phyloP scores from a whole-genome alignment of 1,140 invertebrate genomes.

The Stenopsyche tienmushanensis region DNA sequence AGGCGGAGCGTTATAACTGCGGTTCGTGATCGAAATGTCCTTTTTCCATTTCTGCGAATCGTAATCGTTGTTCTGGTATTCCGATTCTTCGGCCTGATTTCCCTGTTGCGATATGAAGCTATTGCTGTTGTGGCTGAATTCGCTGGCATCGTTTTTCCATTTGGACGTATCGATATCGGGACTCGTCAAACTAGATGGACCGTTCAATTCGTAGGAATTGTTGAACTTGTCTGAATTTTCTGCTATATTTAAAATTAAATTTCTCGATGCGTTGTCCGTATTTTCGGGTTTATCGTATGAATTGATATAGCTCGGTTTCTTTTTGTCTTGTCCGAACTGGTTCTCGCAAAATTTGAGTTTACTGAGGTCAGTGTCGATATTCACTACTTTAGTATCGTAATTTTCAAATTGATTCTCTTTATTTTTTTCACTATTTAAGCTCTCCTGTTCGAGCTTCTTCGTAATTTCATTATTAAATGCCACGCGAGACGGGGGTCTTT shows the following conservation, averaged over 20 bases:
- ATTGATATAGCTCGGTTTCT: not conserved
- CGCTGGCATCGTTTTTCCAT: constrained; percentile 31
- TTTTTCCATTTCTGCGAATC: constrained; percentile 30
- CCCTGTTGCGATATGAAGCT: not conserved
- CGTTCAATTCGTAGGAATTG: constrained; percentile 1
- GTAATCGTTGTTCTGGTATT: no score
- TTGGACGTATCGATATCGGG: not conserved
- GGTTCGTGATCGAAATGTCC: constrained; percentile 43
- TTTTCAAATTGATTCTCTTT: not conserved
- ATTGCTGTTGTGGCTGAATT: not conserved
- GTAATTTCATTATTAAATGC: not conserved
- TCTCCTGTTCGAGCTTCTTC: not conserved
- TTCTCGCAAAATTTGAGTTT: not conserved
- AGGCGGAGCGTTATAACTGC: constrained; percentile 56
- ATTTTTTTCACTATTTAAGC: not conserved
- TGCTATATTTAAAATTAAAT: not conserved
- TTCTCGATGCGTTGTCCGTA: not conserved
- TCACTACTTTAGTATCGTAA: not conserved
- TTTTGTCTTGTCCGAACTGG: not conserved
- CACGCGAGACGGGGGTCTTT: not conserved
- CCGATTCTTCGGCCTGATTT: no score
- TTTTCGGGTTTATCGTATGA: not conserved
- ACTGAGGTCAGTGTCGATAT: not conserved
- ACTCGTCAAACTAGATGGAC: not conserved
- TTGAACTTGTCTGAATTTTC: not conserved